Evolutionary conservation across 2,888 invertebrate genomes (phyloP), one percentile per base, ranked within the genome.

Genomic region (Odontothrips loti): DNA sequence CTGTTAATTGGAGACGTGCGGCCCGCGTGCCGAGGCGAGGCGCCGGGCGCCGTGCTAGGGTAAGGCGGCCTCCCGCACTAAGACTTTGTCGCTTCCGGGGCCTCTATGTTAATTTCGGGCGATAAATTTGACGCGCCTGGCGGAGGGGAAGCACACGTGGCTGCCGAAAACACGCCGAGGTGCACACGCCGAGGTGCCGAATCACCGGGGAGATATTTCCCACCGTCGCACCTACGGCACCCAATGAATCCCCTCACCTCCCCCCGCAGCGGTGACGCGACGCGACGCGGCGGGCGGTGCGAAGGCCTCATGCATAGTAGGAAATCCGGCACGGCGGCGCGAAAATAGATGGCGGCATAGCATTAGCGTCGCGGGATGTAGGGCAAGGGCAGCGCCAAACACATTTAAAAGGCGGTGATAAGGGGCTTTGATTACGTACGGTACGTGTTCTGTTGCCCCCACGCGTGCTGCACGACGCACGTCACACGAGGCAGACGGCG

Each of bases 311-410:
- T 43, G 34, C 34, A 43, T 43, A 43, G 6, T 43, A 43, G 34
- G 34, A 43, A 43, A 43, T 43, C 34, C 34, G 34, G 58, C 17
- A 15, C 58, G 58, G 58, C 17, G 58, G 17, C 17, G 68, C 27
- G 68, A 12, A 75, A 75, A 23, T 23, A 27, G 68, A 68, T 27
- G 20, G 12, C 8, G 68, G 68, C n/a, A 75, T 75, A 27, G 68
- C 27, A 75, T 75, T 27, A 75, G 58, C 10, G 58, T 6, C 51
- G 58, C 58, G 20, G 58, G 68, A 75, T 27, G 68, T 75, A 27
- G 68, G 68, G 27, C 68, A 75, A 75, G 68, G 68, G 68, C 68
- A 23, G 27, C 23, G 68, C 68, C 68, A 75, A 75, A 75, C 68
- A 75, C 68, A 27, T 75, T 75, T 75, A 75, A 75, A 75, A 27